A percentile compares a stretch with the other conserved stretches of the same genome.
Conservation (phyloP, 2,797 vertebrate species). For the Coregonus suidteri region DNA sequence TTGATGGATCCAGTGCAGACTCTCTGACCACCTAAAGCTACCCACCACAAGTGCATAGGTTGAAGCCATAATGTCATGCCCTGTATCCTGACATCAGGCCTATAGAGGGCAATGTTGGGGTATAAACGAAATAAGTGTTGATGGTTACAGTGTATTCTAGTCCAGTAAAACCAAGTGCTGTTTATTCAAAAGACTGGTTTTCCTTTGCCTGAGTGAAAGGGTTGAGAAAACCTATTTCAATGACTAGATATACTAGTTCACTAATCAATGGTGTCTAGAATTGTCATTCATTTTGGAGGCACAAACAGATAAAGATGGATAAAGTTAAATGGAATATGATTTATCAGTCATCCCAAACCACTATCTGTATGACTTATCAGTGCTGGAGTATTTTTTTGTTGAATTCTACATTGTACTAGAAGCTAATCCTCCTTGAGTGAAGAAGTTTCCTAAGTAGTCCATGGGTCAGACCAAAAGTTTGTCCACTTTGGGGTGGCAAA, state of each 20-base stretch:
- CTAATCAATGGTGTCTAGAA: neutral
- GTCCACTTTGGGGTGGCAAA: no score
- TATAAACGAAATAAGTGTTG: neutral
- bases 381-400: neutral
- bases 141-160: neutral
- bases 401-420: neutral
- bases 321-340: neutral
- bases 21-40: neutral
- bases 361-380: neutral
- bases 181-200: neutral
- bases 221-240: neutral
- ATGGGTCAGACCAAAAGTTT: no score
- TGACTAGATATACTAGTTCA: neutral
- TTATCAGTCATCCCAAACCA: neutral
- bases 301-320: neutral
- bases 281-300: neutral
- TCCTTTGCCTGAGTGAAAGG: no score
- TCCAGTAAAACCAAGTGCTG: neutral
- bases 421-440: neutral
- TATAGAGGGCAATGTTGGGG: conserved; percentile 3
- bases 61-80: neutral
- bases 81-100: neutral
- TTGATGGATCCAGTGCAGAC: neutral
- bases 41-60: neutral
- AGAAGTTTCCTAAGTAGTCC: neutral